Conservation (phyloP, 2,797 vertebrate genomes). For the Mastacembelus armatus region DNA sequence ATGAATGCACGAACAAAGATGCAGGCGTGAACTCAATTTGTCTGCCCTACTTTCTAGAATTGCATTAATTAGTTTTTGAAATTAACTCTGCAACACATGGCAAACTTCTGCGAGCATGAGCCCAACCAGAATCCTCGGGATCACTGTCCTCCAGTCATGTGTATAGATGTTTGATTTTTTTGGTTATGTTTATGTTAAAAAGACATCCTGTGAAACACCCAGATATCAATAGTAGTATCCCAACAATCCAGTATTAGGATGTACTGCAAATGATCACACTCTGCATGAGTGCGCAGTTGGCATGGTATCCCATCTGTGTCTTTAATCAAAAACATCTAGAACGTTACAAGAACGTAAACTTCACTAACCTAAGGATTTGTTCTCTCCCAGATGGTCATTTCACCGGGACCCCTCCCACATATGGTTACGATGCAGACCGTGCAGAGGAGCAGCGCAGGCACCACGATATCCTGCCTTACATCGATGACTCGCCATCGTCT, state of each 20-base stretch:
- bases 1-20: constrained; percentile 49
- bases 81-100: constrained; percentile 47
- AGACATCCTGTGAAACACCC: no score
- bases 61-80: constrained; percentile 71
- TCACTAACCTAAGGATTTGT: neutral
- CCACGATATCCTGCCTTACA: constrained; percentile 95
- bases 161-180: no score
- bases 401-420: constrained; percentile 88
- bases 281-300: no score
- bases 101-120: constrained; percentile 30
- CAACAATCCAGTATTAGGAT: no score
- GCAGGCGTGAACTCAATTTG: constrained; percentile 48
- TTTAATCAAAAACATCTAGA: neutral
- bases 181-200: no score
- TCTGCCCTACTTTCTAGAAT: constrained; percentile 69
- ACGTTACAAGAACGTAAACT: neutral
- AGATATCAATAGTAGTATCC: no score
- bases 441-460: constrained; percentile 91
- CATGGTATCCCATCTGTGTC: neutral
- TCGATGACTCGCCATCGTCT: constrained; percentile 95
- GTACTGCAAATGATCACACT: no score
- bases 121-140: no score
- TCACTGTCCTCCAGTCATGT: no score
- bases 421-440: constrained; percentile 88
- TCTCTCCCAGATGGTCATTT: constrained; percentile 86